Evolutionary conservation across 2,888 invertebrate species (phyloP).

Genomic region (Rhagophthalmus giganteus): DNA sequence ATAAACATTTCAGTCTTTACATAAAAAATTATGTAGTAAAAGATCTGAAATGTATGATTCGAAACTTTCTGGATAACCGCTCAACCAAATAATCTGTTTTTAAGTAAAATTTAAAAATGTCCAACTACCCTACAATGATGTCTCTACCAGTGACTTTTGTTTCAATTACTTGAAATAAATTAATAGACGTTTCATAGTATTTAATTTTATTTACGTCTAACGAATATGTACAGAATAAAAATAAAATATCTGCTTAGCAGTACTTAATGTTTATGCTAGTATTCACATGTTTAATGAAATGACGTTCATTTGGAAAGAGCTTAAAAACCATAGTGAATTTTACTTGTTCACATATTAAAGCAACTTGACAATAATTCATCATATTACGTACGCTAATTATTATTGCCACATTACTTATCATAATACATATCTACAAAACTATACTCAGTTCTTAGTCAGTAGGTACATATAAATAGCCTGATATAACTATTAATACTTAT

Average conservation of each 20-base stretch:
- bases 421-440: neutral
- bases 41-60: too few relatives aligned
- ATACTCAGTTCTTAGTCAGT: conserved; percentile 2
- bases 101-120: too few relatives aligned
- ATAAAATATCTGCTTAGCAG: conserved; percentile 54
- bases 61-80: too few relatives aligned
- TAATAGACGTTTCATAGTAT: conserved; percentile 11
- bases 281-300: conserved; percentile 28
- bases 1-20: too few relatives aligned
- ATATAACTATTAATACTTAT: conserved; percentile 2
- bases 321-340: conserved; percentile 31
- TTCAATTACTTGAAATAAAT: neutral
- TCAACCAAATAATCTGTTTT: too few relatives aligned
- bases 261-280: conserved; percentile 40
- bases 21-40: too few relatives aligned
- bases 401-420: conserved; percentile 5
- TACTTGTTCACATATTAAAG: conserved; percentile 25
- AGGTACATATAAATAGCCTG: neutral
- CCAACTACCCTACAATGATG: too few relatives aligned
- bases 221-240: conserved; percentile 56
- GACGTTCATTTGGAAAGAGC: conserved; percentile 33
- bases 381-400: neutral
- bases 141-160: too few relatives aligned
- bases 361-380: neutral
- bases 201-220: conserved; percentile 53